A percentile compares a stretch with the other conserved stretches of the same genome.
Conservation (phyloP, 2,113 vertebrate genomes). For the Glaucidium brasilianum region DNA sequence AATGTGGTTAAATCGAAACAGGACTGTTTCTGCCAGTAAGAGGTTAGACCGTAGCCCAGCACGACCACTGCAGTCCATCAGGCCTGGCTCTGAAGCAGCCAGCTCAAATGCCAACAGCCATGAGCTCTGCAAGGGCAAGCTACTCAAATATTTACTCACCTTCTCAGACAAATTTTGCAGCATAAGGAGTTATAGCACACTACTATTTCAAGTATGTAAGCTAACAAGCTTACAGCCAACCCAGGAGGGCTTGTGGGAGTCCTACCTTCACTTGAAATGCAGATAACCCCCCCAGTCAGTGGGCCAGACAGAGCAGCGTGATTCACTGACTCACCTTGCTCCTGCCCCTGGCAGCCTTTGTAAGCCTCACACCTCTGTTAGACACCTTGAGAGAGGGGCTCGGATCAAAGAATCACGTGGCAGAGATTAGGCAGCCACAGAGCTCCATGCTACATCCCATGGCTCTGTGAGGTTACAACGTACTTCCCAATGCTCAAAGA, state of each 20-base stretch:
- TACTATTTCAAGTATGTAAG: not conserved
- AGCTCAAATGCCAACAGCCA: not conserved
- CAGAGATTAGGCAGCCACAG: not conserved
- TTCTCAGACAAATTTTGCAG: not conserved
- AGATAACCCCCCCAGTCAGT: not conserved
- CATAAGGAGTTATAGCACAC: not conserved
- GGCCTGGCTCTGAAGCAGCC: not conserved
- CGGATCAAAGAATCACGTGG: not conserved
- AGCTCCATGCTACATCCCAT: not conserved
- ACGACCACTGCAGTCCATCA: not conserved
- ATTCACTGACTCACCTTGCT: not conserved
- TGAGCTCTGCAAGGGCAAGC: not conserved
- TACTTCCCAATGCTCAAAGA: not conserved
- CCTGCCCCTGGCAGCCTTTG: not conserved
- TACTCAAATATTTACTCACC: constrained; percentile 6
- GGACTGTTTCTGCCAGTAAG: too few species aligned
- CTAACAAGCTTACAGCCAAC: not conserved
- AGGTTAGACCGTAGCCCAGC: not conserved
- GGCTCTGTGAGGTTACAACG: not conserved
- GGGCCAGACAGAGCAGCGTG: accelerated
- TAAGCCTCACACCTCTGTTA: not conserved
- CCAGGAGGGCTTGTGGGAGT: not conserved
- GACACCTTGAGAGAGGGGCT: not conserved
- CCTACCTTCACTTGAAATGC: not conserved
- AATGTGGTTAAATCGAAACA: accelerated